Evolutionary conservation across 2,113 vertebrate species (phyloP).

Genomic region (Calyptomena viridis): DNA sequence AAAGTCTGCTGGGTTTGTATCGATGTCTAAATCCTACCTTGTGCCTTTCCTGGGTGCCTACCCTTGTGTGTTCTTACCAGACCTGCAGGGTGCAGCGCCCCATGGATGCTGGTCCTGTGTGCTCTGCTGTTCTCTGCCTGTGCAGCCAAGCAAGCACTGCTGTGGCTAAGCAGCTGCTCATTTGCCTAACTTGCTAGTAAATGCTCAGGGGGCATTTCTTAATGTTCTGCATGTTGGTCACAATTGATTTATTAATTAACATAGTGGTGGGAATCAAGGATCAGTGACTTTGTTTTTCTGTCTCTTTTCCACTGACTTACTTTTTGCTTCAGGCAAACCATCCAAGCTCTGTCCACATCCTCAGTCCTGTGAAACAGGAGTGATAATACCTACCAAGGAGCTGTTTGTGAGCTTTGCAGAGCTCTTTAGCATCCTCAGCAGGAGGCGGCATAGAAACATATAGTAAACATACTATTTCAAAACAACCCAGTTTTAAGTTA

Average conservation of each 20-base stretch:
- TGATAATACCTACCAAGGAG: not conserved
- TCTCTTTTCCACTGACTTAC: not conserved
- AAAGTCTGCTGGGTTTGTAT: not conserved
- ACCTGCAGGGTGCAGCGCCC: fast-evolving
- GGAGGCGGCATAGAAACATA: not conserved
- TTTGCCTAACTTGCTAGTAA: constrained; percentile 47
- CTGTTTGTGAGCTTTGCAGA: not conserved
- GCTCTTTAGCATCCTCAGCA: constrained; percentile 44
- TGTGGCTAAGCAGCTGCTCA: constrained; percentile 25
- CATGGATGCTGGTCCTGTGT: fast-evolving
- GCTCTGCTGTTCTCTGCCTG: not conserved
- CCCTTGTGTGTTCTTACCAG: not conserved
- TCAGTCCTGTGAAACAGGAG: not conserved
- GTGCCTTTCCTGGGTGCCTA: not conserved
- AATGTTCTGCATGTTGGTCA: constrained; percentile 28
- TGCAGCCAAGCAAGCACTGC: not conserved
- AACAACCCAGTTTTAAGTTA: not conserved
- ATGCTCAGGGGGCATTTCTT: constrained; percentile 10
- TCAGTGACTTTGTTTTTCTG: not conserved
- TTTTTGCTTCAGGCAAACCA: not conserved
- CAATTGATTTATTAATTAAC: constrained; percentile 35
- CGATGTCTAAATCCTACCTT: not conserved
- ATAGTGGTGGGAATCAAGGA: not conserved
- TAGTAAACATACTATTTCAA: not conserved
- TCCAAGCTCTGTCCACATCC: not conserved